Evolutionary conservation across 2,113 vertebrate genomes (phyloP).

Genomic region (Pseudopipra pipra): DNA sequence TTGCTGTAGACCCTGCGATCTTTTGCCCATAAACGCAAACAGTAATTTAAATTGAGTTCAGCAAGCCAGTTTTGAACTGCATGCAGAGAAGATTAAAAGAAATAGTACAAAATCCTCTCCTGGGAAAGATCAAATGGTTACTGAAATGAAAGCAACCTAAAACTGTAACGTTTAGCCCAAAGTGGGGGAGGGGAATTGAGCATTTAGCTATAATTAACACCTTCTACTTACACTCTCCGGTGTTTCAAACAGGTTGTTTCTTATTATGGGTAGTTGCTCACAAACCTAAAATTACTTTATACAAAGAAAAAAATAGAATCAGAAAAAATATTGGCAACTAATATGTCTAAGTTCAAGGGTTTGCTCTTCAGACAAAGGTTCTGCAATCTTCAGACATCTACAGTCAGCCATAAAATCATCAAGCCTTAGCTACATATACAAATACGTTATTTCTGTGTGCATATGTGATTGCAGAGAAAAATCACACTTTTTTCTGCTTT

Average conservation of each 20-base stretch:
- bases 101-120: slow-evolving; percentile 50
- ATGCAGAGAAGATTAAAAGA: slow-evolving; percentile 67
- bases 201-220: slow-evolving; percentile 65
- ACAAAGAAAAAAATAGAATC: background rate
- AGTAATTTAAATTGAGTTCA: slow-evolving; percentile 48
- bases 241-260: background rate
- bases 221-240: slow-evolving; percentile 31
- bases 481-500: background rate
- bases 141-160: slow-evolving; percentile 60
- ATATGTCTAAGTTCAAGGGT: background rate
- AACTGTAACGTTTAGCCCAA: slow-evolving; percentile 13
- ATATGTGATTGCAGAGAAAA: background rate
- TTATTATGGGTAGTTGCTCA: slow-evolving; percentile 4
- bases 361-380: background rate
- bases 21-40: slow-evolving; percentile 42
- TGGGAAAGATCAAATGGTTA: slow-evolving; percentile 69
- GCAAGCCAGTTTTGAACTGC: slow-evolving; percentile 41
- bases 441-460: background rate
- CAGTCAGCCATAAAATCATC: background rate
- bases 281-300: slow-evolving; percentile 16
- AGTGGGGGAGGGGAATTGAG: background rate
- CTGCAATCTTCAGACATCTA: background rate
- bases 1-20: background rate
- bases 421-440: background rate
- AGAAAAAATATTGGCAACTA: background rate